A percentile compares a stretch with the other conserved stretches of the same genome.
Evolutionary conservation across 2,888 invertebrate genomes (phyloP).

Genomic region (Tipula vernalis): DNA sequence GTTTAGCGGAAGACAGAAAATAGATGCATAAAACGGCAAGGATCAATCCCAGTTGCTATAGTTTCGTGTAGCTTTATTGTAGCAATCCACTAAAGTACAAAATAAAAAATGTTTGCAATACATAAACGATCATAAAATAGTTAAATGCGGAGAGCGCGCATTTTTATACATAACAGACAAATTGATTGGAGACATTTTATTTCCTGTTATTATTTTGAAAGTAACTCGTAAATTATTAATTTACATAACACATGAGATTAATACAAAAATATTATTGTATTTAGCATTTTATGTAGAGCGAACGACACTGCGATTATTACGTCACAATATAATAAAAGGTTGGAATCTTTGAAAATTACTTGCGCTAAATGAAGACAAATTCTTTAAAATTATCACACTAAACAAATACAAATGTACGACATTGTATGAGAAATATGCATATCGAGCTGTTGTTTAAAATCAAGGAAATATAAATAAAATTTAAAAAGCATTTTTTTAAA

Average conservation of each 20-base stretch:
- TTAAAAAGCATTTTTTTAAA: not conserved
- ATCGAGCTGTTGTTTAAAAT: not conserved
- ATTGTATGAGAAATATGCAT: not conserved
- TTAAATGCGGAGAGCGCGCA: not conserved
- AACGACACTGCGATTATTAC: not conserved
- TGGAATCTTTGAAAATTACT: not conserved
- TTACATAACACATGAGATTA: not conserved
- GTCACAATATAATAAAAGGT: not conserved
- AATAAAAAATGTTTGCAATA: not conserved
- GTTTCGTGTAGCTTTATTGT: too few relatives aligned
- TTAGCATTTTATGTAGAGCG: not conserved
- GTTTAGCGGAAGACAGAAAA: too few relatives aligned
- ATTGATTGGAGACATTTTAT: conserved; percentile 4
- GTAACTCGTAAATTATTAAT: not conserved
- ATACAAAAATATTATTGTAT: not conserved
- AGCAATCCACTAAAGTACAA: too few relatives aligned
- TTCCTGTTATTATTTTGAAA: not conserved
- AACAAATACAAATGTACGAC: not conserved
- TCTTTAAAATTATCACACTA: not conserved
- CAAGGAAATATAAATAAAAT: not conserved
- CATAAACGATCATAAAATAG: not conserved
- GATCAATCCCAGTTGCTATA: too few relatives aligned
- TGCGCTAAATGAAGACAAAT: not conserved
- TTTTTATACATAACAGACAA: not conserved
- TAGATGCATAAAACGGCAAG: too few relatives aligned